Evolutionary conservation across 2,113 vertebrate species (phyloP).

Genomic region (Siniperca chuatsi): DNA sequence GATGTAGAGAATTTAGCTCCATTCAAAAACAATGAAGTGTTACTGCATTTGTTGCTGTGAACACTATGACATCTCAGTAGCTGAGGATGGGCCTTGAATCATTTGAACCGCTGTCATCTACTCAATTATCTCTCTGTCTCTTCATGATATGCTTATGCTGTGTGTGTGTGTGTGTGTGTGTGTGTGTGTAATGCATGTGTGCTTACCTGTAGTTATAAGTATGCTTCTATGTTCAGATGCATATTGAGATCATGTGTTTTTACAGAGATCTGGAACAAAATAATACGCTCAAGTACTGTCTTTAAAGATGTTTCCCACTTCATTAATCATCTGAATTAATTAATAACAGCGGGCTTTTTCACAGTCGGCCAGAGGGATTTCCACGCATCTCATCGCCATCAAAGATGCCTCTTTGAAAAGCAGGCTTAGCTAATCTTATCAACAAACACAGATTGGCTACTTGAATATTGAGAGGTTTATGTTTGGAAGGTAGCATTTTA

Average conservation of each 20-base stretch:
- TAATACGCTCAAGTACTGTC: not conserved
- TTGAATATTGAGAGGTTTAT: constrained; percentile 7
- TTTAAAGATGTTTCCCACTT: too few relatives aligned
- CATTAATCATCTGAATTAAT: too few relatives aligned
- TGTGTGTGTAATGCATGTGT: not conserved
- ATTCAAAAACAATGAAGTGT: not conserved
- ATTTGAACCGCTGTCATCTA: too few relatives aligned
- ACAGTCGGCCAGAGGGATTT: not conserved
- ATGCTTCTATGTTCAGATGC: not conserved
- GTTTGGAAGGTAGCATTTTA: not conserved
- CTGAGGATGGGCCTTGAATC: too few relatives aligned
- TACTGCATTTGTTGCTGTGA: not conserved
- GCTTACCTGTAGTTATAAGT: not conserved
- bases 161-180: not conserved
- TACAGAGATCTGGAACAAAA: not conserved
- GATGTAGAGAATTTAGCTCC: not conserved
- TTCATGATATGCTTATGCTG: not conserved
- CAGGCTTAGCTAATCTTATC: not conserved
- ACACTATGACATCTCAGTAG: not conserved
- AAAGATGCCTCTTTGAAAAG: not conserved
- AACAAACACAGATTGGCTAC: not conserved
- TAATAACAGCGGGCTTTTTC: not conserved
- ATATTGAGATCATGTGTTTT: not conserved
- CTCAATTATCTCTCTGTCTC: too few relatives aligned
- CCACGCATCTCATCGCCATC: not conserved